phyloP scores from a whole-genome alignment of 2,113 vertebrate genomes.

The Edolisoma coerulescens region DNA sequence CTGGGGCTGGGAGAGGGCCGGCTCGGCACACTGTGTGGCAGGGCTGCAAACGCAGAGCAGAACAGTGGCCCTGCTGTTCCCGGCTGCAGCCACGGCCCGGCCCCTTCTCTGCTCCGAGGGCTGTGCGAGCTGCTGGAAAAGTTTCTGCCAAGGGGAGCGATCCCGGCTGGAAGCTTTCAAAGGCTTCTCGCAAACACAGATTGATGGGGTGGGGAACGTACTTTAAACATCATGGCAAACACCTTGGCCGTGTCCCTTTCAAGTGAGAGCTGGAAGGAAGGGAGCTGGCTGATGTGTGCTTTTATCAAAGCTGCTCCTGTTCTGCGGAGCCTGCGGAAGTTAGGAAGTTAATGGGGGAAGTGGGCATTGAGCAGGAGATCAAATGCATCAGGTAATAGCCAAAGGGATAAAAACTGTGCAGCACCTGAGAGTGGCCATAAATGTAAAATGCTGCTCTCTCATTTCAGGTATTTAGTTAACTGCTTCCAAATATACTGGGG shows the following conservation, averaged over 20 bases:
- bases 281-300: constrained; percentile 29
- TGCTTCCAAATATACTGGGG: constrained; percentile 10
- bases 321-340: constrained; percentile 30
- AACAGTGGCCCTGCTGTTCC: not conserved
- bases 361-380: constrained; percentile 59
- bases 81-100: not conserved
- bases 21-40: not conserved
- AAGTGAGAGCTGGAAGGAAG: constrained; percentile 23
- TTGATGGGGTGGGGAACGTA: not conserved
- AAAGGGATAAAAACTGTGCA: constrained; percentile 35
- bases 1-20: not conserved
- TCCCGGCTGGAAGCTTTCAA: not conserved
- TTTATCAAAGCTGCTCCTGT: constrained; percentile 25
- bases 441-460: constrained; percentile 48
- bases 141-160: not conserved
- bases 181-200: not conserved
- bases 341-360: constrained; percentile 44
- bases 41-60: constrained; percentile 1
- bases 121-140: not conserved
- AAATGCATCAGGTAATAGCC: constrained; percentile 56
- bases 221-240: constrained; percentile 11
- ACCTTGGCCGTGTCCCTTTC: constrained; percentile 24
- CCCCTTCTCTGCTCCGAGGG: not conserved
- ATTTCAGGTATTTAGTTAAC: constrained; percentile 45
- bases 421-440: constrained; percentile 57